A percentile compares a stretch with the other conserved stretches of the same genome.
Conservation (phyloP, 2,113 vertebrate genomes). For the Isichthys henryi region DNA sequence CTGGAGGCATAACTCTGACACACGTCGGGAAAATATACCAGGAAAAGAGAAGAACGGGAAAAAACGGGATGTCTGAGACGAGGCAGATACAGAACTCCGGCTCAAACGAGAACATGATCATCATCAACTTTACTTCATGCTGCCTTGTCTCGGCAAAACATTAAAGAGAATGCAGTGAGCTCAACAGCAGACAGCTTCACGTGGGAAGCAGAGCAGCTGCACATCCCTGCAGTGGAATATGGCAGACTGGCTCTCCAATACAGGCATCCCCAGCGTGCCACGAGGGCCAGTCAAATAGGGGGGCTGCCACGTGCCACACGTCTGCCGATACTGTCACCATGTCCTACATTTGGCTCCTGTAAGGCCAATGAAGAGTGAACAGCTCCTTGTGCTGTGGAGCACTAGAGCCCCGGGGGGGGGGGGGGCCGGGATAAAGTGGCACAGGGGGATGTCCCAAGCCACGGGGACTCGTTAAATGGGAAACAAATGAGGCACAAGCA, state of each 20-base stretch:
- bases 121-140: background rate
- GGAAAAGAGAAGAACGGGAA: background rate
- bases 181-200: background rate
- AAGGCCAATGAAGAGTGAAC: background rate
- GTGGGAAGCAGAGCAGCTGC: background rate
- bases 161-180: background rate
- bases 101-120: background rate
- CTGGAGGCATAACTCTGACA: background rate
- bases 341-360: background rate
- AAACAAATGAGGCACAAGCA: background rate
- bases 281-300: background rate
- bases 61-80: background rate
- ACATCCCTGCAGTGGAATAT: background rate
- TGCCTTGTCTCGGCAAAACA: background rate
- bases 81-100: background rate
- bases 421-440: background rate
- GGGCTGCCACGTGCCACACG: background rate
- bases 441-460: background rate
- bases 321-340: background rate
- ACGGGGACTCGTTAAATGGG: background rate
- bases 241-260: background rate
- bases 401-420: background rate
- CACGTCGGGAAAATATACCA: background rate
- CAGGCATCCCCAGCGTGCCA: background rate
- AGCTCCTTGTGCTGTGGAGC: background rate